Percentiles rank a stretch among this genome's conserved stretches.
Evolutionary conservation across 2,797 vertebrate genomes (phyloP).

Genomic region (Notolepis coatsorum): DNA sequence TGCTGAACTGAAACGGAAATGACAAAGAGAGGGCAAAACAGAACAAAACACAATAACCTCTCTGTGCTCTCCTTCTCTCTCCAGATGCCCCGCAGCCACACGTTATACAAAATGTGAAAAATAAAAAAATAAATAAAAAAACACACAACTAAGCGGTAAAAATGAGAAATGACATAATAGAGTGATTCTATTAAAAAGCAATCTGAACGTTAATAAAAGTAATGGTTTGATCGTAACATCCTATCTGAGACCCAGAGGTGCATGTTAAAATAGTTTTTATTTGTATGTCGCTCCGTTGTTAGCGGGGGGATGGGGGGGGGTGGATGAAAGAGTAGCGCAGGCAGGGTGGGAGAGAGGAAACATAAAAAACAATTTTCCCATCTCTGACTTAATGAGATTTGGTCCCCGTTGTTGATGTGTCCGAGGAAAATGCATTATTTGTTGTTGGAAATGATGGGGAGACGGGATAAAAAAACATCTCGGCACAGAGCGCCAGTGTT

Average conservation of each 20-base stretch:
- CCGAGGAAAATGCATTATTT: conserved; percentile 65
- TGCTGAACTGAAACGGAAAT: not conserved
- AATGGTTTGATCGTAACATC: conserved; percentile 79
- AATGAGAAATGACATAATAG: conserved; percentile 82
- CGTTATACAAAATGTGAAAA: conserved; percentile 65
- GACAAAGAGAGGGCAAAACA: conserved; percentile 47
- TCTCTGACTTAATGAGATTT: conserved; percentile 77
- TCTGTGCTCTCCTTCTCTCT: conserved; percentile 29
- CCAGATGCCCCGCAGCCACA: conserved; percentile 51
- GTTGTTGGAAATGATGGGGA: conserved; percentile 63
- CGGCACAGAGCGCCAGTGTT: conserved; percentile 35
- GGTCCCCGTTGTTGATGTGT: conserved; percentile 55
- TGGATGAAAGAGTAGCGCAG: conserved; percentile 39
- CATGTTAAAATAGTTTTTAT: conserved; percentile 57
- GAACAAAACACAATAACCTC: conserved; percentile 62
- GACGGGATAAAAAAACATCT: conserved; percentile 63
- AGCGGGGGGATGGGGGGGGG: conserved; percentile 13
- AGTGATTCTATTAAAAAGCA: conserved; percentile 85
- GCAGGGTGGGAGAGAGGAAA: conserved; percentile 33
- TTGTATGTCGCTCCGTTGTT: conserved; percentile 65
- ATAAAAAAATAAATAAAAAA: conserved; percentile 60
- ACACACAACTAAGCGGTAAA: conserved; percentile 56
- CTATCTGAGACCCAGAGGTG: conserved; percentile 65
- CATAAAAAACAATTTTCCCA: conserved; percentile 70
- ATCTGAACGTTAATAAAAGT: conserved; percentile 85